Percentiles rank a stretch among this genome's conserved stretches.
phyloP scores from a whole-genome alignment of 53 echinoderm and acorn worm species.

The Mesocentrotus franciscanus region DNA sequence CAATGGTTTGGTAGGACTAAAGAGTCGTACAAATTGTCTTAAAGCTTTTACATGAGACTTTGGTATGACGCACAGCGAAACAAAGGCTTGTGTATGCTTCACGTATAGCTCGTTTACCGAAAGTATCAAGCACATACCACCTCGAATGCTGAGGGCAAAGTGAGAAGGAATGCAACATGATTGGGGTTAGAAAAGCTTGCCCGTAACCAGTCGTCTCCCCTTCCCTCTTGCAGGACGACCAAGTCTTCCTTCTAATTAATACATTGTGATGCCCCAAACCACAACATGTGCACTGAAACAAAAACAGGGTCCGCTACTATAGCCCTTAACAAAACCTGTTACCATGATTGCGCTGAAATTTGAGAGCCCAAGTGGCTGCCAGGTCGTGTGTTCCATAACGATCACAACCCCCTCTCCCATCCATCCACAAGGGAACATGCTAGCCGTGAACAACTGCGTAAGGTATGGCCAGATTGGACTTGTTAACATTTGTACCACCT shows the following conservation, averaged over 20 bases:
- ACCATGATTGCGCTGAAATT: constrained; percentile 57
- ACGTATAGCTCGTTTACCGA: constrained; percentile 1
- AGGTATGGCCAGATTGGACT: not conserved
- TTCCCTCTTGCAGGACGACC: not conserved
- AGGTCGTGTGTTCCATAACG: constrained; percentile 32
- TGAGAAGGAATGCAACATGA: constrained; percentile 10
- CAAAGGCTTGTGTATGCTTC: constrained; percentile 26
- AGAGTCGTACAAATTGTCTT: not conserved
- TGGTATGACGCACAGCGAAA: not conserved
- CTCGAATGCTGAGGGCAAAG: not conserved
- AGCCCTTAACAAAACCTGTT: constrained; percentile 52
- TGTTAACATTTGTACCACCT: constrained; percentile 49
- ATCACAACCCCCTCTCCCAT: not conserved
- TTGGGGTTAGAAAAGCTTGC: constrained; percentile 51
- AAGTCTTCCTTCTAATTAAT: constrained; percentile 6
- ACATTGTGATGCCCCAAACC: constrained; percentile 24
- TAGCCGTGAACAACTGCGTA: not conserved
- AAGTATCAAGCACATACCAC: not conserved
- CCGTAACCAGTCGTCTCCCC: not conserved
- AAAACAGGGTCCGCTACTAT: constrained; percentile 41
- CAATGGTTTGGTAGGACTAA: not conserved
- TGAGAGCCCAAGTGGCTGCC: constrained; percentile 33
- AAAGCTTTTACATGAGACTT: not conserved
- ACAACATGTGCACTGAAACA: constrained; percentile 30
- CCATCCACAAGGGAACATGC: not conserved